Conservation (phyloP, 2,888 invertebrate species). For the Acrocera orbiculus region DNA sequence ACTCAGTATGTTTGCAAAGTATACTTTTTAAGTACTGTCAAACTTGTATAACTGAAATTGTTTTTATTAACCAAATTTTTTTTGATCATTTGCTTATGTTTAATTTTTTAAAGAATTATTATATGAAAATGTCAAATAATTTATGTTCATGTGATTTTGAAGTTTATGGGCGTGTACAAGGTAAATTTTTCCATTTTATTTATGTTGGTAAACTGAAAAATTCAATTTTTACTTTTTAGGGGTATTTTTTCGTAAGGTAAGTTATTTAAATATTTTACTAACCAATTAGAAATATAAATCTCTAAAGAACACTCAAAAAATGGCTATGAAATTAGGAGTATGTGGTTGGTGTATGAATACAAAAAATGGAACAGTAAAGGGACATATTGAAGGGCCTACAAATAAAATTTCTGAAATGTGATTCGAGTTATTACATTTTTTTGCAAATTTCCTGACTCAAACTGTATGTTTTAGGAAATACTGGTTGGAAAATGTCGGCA, state of each 20-base stretch:
- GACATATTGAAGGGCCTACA: conserved; percentile 39
- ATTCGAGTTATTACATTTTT: conserved; percentile 1
- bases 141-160: conserved; percentile 19
- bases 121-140: conserved; percentile 1
- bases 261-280: too few relatives aligned
- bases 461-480: conserved; percentile 22
- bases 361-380: conserved; percentile 39
- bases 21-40: too few relatives aligned
- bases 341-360: conserved; percentile 56
- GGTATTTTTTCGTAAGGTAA: conserved; percentile 28
- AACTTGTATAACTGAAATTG: too few relatives aligned
- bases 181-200: conserved; percentile 13
- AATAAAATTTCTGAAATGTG: conserved; percentile 39
- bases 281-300: too few relatives aligned
- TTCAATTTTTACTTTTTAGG: conserved; percentile 15
- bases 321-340: conserved; percentile 37
- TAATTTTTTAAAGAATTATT: too few relatives aligned
- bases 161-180: conserved; percentile 24
- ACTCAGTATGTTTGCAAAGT: too few relatives aligned
- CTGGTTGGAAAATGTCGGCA: conserved; percentile 45
- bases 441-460: not conserved
- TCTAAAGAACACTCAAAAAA: conserved; percentile 43
- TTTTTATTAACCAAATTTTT: too few relatives aligned
- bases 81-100: too few relatives aligned
- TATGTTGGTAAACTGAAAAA: not conserved